Conservation (phyloP, 2,888 invertebrate genomes). For the Cecidostiba fungosa region DNA sequence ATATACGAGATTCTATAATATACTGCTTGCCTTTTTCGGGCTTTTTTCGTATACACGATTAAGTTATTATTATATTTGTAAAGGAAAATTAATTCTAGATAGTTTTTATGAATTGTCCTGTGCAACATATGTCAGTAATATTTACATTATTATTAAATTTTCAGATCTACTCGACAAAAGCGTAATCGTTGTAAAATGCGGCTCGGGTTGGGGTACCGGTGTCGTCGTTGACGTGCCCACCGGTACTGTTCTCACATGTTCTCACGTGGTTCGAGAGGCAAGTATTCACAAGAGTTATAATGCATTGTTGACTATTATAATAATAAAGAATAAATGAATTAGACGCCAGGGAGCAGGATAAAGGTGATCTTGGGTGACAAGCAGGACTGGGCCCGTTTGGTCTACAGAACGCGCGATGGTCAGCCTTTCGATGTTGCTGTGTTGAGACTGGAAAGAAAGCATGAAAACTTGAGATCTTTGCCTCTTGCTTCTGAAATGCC, state of each 20-base stretch:
- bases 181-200: slow-evolving; percentile 83
- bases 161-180: slow-evolving; percentile 81
- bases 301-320: not conserved
- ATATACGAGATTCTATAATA: too few relatives aligned
- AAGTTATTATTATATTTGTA: too few relatives aligned
- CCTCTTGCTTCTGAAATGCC: slow-evolving; percentile 65
- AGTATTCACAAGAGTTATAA: slow-evolving; percentile 62
- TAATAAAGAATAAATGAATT: not conserved
- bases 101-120: too few relatives aligned
- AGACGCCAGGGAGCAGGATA: slow-evolving; percentile 69
- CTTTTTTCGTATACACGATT: too few relatives aligned
- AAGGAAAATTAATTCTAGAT: too few relatives aligned
- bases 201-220: slow-evolving; percentile 84
- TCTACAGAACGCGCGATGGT: slow-evolving; percentile 75
- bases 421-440: slow-evolving; percentile 78
- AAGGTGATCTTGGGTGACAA: not conserved
- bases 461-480: slow-evolving; percentile 69
- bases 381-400: slow-evolving; percentile 69
- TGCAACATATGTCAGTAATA: not conserved
- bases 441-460: slow-evolving; percentile 71
- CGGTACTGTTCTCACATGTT: slow-evolving; percentile 83
- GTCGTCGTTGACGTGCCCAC: slow-evolving; percentile 80
- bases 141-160: slow-evolving; percentile 57
- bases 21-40: too few relatives aligned
- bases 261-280: slow-evolving; percentile 83